Conservation (phyloP, 2,113 vertebrate species). For the Donacobius atricapilla region DNA sequence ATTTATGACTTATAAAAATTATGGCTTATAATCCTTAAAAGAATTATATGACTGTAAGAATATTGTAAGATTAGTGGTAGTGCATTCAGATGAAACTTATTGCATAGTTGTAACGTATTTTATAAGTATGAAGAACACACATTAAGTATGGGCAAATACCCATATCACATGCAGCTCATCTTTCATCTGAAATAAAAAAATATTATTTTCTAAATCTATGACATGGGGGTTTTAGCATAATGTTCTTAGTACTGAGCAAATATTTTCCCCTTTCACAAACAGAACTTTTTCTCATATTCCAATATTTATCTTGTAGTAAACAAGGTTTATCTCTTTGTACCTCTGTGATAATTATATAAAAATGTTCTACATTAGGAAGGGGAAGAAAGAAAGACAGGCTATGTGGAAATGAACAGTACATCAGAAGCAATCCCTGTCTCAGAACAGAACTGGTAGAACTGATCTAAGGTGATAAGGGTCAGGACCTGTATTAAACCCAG, state of each 20-base stretch:
- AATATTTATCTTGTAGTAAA: background rate
- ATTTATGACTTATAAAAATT: background rate
- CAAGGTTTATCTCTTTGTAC: background rate
- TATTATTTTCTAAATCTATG: background rate
- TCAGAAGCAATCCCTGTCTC: background rate
- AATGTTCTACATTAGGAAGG: background rate
- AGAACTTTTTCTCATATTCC: background rate
- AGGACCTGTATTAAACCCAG: background rate
- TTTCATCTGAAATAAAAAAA: background rate
- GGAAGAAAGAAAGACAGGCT: background rate
- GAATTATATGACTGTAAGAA: background rate
- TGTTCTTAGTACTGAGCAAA: background rate
- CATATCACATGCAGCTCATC: background rate
- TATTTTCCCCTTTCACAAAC: background rate
- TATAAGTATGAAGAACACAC: background rate
- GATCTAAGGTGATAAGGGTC: background rate
- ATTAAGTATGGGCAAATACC: background rate
- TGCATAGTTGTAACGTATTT: background rate
- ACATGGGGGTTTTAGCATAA: fast-evolving
- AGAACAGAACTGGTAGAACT: background rate
- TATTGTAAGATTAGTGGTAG: background rate
- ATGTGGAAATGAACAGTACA: background rate
- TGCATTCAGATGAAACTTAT: background rate
- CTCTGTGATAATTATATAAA: background rate
- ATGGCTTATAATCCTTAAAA: background rate